These are phyloP conservation scores for Epinephelus coioides DNA, from an alignment of 2,797 vertebrate genomes.

Conservation along the genomic window DNA sequence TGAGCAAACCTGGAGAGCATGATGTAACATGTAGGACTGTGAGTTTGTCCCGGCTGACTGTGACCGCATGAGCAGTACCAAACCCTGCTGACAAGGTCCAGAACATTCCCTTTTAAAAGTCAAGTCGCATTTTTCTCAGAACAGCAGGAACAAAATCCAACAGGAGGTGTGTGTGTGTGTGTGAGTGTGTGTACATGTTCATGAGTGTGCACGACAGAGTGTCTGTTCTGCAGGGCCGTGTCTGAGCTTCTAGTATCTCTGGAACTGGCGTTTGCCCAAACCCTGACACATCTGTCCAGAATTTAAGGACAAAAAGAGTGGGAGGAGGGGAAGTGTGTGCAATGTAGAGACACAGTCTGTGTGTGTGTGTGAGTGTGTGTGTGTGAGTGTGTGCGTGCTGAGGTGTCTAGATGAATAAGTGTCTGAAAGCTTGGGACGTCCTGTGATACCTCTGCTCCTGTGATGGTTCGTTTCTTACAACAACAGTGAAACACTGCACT, in stretches of 20 bases:
- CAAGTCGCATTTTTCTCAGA: slow-evolving; percentile 72
- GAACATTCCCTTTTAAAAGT: slow-evolving; percentile 74
- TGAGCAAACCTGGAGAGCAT: slow-evolving; percentile 55
- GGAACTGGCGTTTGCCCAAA: slow-evolving; percentile 63
- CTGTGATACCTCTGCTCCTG: neutral
- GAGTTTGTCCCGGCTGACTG: slow-evolving; percentile 26
- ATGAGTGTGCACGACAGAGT: slow-evolving; percentile 14
- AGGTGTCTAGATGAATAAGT: slow-evolving; percentile 16
- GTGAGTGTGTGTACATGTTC: neutral
- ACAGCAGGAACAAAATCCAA: slow-evolving; percentile 66
- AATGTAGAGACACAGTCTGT: slow-evolving; percentile 21
- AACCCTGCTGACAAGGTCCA: slow-evolving; percentile 73
- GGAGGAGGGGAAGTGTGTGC: slow-evolving; percentile 23
- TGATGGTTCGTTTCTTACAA: slow-evolving; percentile 46
- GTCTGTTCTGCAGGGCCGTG: slow-evolving; percentile 50
- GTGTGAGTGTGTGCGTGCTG: neutral
- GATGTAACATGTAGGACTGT: slow-evolving; percentile 49
- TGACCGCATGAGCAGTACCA: slow-evolving; percentile 45
- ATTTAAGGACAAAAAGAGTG: slow-evolving; percentile 45
- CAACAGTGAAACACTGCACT: slow-evolving; percentile 40
- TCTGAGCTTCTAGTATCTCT: slow-evolving; percentile 64
- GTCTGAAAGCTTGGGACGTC: slow-evolving; percentile 12
- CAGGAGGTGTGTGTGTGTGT: slow-evolving; percentile 55
- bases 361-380: neutral
- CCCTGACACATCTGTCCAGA: slow-evolving; percentile 71